Base-by-base conservation (phyloP, 2,888 invertebrate species). In the Tortricodes alternella region DNA sequence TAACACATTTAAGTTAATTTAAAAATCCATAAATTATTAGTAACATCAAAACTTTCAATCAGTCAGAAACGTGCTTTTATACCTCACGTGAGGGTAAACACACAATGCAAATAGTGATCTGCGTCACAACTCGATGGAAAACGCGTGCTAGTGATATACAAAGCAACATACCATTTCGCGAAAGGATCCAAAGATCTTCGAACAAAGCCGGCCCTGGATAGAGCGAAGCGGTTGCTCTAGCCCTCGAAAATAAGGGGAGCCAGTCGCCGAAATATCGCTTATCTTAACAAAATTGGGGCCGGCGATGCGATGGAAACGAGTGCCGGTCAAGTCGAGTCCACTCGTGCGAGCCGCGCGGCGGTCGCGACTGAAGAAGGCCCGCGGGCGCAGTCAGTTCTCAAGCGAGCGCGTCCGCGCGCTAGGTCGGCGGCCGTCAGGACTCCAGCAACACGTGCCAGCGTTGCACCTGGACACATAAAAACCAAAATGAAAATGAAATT, bases 361-460 rank as follows among this genome's bases (percentile, higher is more conserved):
- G 60, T 51, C 18, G 27, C 21, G 39, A 64, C 58, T 58, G 39
- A 55, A 49, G 60, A 55, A 44, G 52, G 48, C 58, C 43, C 49
- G 51, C 35, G 52, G 46, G 35, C 43, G 43, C 59, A 62, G 53
- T 43, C 41, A 51, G 63, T 67, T 80, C n/a, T 58, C 82, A 84
- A 55, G 68, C 67, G 61, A 66, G 71, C 68, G 78, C 73, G 56
- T 60, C 74, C 61, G 52, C 76, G 73, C 78, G 71, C 81, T 88
- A 88, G 15, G 83, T 83, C 61, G 73, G 69, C 58, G 88, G 72
- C 67, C 91, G 93, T 93, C 93, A 93, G 83, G 95, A 95, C 78
- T 95, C 94, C 67, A 97, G 93, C 60, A 98, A 87, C 27, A 98
- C 95, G 83, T 98, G 98, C 98, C 98, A 98, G 51, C 97, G 95